These are phyloP conservation scores for Cryptocephalus moraei DNA, from an alignment of 2,888 invertebrate genomes.

Conservation along the genomic window DNA sequence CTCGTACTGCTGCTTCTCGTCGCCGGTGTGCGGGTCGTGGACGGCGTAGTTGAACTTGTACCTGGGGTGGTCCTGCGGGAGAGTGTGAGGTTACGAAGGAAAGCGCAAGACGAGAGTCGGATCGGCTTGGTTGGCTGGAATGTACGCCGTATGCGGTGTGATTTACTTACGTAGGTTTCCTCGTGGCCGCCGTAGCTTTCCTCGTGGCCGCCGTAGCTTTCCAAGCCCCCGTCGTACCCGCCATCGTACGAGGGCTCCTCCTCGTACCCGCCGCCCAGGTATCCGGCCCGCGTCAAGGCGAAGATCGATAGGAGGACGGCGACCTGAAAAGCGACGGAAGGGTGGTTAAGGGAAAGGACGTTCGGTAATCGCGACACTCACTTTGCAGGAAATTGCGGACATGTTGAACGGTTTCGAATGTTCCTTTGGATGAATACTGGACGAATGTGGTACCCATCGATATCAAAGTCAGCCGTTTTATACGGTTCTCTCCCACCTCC, in stretches of 20 bases:
- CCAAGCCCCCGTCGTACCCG: constrained; percentile 12
- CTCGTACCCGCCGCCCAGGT: constrained; percentile 15
- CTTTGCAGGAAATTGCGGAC: no score
- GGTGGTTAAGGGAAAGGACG: no score
- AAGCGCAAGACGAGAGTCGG: background rate
- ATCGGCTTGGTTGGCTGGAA: background rate
- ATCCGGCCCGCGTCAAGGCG: constrained; percentile 15
- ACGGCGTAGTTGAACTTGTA: constrained; percentile 26
- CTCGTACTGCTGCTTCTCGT: constrained; percentile 39
- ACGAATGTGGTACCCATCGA: no score
- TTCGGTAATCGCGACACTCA: background rate
- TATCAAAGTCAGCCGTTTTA: no score
- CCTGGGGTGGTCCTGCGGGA: constrained; percentile 20
- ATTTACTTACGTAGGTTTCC: no score
- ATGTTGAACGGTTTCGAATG: no score
- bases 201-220: constrained; percentile 16
- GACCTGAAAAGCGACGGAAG: constrained; percentile 18
- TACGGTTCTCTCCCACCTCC: no score
- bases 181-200: constrained; percentile 20
- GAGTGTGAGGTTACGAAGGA: no score
- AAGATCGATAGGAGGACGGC: constrained; percentile 19
- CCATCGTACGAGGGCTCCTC: constrained; percentile 14
- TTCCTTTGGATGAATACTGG: no score
- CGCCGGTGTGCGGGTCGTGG: constrained; percentile 25
- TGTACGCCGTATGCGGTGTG: no score